Percentiles rank a stretch among this genome's conserved stretches.
Conservation (phyloP, 2,797 vertebrate genomes). For the Etheostoma nigrum region DNA sequence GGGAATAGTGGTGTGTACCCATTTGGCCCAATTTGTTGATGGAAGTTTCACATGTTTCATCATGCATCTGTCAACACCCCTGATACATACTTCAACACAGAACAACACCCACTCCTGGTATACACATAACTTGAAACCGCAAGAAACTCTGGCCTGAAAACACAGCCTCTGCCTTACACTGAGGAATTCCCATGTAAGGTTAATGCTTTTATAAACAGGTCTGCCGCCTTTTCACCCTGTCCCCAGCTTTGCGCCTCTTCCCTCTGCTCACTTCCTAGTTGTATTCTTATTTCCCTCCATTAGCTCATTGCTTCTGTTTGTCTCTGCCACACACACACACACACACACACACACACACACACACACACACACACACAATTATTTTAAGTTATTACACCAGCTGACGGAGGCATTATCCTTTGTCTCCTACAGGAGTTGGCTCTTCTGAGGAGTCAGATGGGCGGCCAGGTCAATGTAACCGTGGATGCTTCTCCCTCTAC, state of each 20-base stretch:
- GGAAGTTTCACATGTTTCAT: not conserved
- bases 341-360: constrained; percentile 9
- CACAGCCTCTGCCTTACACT: constrained; percentile 15
- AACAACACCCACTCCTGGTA: constrained; percentile 23
- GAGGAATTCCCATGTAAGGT: constrained; percentile 42
- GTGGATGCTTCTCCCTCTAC: constrained; percentile 87
- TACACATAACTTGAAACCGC: constrained; percentile 6
- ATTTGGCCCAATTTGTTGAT: not conserved
- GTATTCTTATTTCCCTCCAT: constrained; percentile 67
- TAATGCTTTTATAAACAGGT: constrained; percentile 42
- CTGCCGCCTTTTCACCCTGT: constrained; percentile 16
- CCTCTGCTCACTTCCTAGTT: constrained; percentile 58
- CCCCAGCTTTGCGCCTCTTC: constrained; percentile 11
- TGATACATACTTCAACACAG: not conserved
- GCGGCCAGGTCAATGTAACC: constrained; percentile 88
- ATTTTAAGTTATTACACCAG: not conserved
- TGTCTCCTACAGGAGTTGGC: constrained; percentile 83
- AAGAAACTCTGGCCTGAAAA: constrained; percentile 5
- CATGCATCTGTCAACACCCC: not conserved
- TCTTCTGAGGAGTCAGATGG: constrained; percentile 79
- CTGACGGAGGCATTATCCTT: constrained; percentile 28
- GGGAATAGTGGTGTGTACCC: too few relatives aligned
- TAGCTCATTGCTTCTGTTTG: constrained; percentile 54
- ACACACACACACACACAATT: not conserved
- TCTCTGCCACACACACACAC: constrained; percentile 4